phyloP scores from a whole-genome alignment of 2,888 invertebrate species.

The Mythimna vitellina region DNA sequence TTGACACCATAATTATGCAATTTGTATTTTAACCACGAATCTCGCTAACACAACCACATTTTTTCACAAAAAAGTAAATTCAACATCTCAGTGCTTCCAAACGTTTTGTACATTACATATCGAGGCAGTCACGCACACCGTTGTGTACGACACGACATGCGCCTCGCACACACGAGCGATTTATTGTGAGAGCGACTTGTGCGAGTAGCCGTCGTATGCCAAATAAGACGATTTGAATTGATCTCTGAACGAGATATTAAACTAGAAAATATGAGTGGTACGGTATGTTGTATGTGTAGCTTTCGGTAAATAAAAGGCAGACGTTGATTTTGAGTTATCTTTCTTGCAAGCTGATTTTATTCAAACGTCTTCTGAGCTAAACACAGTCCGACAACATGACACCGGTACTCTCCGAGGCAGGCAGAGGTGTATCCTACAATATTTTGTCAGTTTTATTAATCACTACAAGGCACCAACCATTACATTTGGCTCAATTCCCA shows the following conservation, averaged over 20 bases:
- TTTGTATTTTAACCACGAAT: not conserved
- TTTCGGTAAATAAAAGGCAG: not conserved
- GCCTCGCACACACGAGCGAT: not conserved
- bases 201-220: not conserved
- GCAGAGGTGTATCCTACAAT: not conserved
- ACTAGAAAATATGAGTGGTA: not conserved
- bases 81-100: not conserved
- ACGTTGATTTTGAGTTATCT: not conserved
- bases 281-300: not conserved
- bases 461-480: not conserved
- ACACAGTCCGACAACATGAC: too few relatives aligned
- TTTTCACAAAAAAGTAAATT: not conserved
- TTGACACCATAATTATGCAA: not conserved
- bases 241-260: constrained; percentile 13
- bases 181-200: constrained; percentile 4
- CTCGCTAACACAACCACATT: not conserved
- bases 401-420: not conserved
- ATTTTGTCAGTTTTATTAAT: not conserved
- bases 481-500: not conserved
- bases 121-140: not conserved
- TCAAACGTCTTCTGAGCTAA: too few relatives aligned
- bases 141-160: not conserved
- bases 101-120: constrained; percentile 1
- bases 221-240: constrained; percentile 11
- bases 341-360: not conserved